These are phyloP conservation scores for Apamea anceps DNA, from an alignment of 2,888 invertebrate species.

Conservation along the genomic window DNA sequence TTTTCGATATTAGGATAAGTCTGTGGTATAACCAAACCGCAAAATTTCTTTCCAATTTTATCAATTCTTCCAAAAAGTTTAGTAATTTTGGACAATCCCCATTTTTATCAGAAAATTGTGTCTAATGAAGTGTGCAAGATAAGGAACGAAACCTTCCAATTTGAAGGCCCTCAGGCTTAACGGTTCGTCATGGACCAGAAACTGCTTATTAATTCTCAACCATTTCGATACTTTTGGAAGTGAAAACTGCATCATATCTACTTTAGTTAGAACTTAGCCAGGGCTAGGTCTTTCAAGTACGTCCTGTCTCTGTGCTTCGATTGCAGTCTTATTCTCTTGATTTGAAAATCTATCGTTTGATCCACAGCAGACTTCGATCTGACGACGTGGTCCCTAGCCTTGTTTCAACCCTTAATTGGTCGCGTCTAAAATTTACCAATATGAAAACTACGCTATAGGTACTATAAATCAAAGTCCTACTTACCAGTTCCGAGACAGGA, in stretches of 20 bases:
- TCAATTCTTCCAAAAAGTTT: not conserved
- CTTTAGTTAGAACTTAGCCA: not conserved
- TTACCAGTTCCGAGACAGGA: constrained; percentile 75
- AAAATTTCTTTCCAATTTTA: not conserved
- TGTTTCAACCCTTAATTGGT: not conserved
- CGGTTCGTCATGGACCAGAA: constrained; percentile 30
- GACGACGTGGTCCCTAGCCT: not conserved
- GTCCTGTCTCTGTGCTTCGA: not conserved
- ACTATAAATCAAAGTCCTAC: constrained; percentile 39
- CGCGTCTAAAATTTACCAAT: not conserved
- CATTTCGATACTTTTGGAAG: not conserved
- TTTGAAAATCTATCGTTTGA: not conserved
- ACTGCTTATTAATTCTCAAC: not conserved
- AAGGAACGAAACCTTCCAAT: constrained; percentile 34
- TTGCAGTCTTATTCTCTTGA: not conserved
- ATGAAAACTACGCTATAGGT: not conserved
- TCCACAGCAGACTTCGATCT: not conserved
- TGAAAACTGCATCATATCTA: not conserved
- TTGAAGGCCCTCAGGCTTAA: constrained; percentile 33
- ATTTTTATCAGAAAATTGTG: constrained; percentile 17
- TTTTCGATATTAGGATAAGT: not conserved
- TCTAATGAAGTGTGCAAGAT: constrained; percentile 31
- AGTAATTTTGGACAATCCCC: not conserved
- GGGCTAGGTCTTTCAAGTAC: not conserved
- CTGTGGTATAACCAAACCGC: not conserved